These are phyloP conservation scores for Glyptemys insculpta DNA, from an alignment of 2,797 vertebrate genomes.

Conservation along the genomic window DNA sequence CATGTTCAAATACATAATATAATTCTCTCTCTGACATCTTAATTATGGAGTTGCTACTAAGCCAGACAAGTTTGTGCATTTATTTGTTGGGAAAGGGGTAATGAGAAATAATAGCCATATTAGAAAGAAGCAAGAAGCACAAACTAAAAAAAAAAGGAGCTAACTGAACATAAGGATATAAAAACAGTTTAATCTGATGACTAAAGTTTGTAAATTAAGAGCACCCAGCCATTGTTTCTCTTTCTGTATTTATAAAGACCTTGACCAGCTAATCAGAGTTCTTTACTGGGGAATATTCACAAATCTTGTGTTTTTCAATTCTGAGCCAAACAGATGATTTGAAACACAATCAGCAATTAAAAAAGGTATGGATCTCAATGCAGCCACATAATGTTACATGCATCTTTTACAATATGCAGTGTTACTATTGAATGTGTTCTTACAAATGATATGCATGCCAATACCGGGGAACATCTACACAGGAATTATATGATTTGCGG, in stretches of 20 bases:
- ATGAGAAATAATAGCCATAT: neutral
- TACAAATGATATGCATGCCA: rapidly evolving
- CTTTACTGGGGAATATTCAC: neutral
- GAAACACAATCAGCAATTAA: neutral
- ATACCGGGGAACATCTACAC: neutral
- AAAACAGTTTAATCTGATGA: neutral
- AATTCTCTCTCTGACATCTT: neutral
- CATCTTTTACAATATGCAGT: neutral
- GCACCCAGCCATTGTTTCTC: neutral
- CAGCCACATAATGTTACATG: neutral
- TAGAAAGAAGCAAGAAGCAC: neutral
- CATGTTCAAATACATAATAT: neutral
- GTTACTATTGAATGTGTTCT: neutral
- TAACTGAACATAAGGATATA: neutral
- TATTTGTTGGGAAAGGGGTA: neutral
- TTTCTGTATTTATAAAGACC: neutral
- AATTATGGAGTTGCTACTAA: neutral
- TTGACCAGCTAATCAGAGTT: neutral
- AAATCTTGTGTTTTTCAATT: neutral
- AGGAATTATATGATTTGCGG: neutral
- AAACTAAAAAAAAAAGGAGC: neutral
- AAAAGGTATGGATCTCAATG: neutral
- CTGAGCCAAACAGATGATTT: neutral
- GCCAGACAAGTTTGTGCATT: neutral
- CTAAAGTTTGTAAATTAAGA: neutral